Evolutionary conservation across 2,113 vertebrate genomes (phyloP).

Genomic region (Embiotoca jacksoni): DNA sequence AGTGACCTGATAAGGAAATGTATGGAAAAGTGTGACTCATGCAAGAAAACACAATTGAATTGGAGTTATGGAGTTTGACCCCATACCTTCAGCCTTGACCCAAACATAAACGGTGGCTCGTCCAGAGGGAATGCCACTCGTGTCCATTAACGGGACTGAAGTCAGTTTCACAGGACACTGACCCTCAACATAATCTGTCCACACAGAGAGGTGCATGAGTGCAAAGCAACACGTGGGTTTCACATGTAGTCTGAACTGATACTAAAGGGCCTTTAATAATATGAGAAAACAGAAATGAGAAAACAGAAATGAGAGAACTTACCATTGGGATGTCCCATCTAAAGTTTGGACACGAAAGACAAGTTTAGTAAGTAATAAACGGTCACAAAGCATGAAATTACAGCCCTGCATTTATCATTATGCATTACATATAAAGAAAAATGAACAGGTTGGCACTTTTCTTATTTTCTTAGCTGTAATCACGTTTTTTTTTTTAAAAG

Average conservation of each 20-base stretch:
- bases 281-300: background rate
- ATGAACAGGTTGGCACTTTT: too few relatives aligned
- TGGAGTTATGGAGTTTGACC: background rate
- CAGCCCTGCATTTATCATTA: too few relatives aligned
- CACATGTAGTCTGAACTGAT: background rate
- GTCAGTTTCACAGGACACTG: slow-evolving; percentile 53
- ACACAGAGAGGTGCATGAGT: background rate
- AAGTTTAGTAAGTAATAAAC: background rate
- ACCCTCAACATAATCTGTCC: slow-evolving; percentile 32
- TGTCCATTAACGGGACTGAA: fast-evolving
- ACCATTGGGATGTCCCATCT: slow-evolving; percentile 48
- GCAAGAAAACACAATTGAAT: background rate
- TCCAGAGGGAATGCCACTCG: background rate
- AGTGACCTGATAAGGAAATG: background rate
- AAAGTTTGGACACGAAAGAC: background rate
- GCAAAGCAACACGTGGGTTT: background rate
- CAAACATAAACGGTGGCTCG: slow-evolving; percentile 47
- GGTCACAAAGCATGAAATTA: too few relatives aligned
- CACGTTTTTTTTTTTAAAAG: too few relatives aligned
- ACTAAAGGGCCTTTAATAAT: background rate
- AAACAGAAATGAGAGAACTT: slow-evolving; percentile 42
- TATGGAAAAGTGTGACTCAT: too few relatives aligned
- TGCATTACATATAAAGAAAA: too few relatives aligned
- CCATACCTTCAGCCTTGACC: slow-evolving; percentile 56
- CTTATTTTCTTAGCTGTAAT: too few relatives aligned